These are phyloP conservation scores for Drosophila sordidapex DNA, from an alignment of 2,888 invertebrate genomes.

Conservation along the genomic window DNA sequence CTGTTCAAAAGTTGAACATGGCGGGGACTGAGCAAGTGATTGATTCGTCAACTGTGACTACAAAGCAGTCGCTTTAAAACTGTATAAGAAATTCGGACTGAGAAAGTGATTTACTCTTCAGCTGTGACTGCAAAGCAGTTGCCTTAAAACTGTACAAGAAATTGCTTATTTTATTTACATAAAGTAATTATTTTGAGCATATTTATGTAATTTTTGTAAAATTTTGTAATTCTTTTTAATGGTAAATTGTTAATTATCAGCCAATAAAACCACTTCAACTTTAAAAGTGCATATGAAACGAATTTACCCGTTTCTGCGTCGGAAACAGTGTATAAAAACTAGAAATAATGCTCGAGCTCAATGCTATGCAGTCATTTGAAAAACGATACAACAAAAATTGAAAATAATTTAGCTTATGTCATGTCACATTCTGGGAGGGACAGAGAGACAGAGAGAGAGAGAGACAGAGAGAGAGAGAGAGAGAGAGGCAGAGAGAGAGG, in stretches of 20 bases:
- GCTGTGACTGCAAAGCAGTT: too few relatives aligned
- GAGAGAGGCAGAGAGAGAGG: not conserved
- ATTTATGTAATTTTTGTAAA: not conserved
- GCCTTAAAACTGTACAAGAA: accelerated
- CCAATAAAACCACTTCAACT: not conserved
- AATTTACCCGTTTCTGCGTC: not conserved
- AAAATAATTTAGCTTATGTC: conserved; percentile 76
- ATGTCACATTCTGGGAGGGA: conserved; percentile 41
- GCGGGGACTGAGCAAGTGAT: not conserved
- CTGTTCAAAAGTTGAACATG: not conserved
- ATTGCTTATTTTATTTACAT: not conserved
- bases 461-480: not conserved
- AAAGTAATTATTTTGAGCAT: not conserved
- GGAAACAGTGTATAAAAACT: conserved; percentile 7
- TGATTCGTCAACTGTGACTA: not conserved
- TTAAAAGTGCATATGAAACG: not conserved
- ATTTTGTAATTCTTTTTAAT: not conserved
- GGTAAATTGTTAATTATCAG: too few relatives aligned
- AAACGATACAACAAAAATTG: conserved; percentile 73
- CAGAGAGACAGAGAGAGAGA: not conserved
- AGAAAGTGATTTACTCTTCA: too few relatives aligned
- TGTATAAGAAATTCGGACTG: too few relatives aligned
- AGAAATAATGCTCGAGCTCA: conserved; percentile 21
- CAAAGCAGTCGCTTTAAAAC: not conserved
- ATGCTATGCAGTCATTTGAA: conserved; percentile 63